Percentiles rank a stretch among this genome's conserved stretches.
Evolutionary conservation across 2,888 invertebrate species (phyloP).

Genomic region (Alcis repandata): DNA sequence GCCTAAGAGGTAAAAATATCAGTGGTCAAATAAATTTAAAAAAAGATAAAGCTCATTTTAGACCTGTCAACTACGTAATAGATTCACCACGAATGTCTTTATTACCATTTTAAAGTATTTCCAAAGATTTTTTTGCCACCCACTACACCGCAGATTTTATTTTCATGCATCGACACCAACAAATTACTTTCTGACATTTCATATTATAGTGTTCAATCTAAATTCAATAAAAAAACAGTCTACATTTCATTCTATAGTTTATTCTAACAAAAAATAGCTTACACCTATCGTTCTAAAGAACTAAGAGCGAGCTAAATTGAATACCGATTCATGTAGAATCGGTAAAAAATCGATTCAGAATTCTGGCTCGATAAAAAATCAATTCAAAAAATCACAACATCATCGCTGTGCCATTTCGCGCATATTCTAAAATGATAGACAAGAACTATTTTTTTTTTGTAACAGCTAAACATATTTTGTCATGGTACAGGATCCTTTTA

Average conservation of each 20-base stretch:
- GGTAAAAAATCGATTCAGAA: constrained; percentile 40
- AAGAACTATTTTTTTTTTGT: constrained; percentile 25
- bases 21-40: too few relatives aligned
- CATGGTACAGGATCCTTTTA: constrained; percentile 61
- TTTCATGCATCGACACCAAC: constrained; percentile 1
- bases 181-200: constrained; percentile 23
- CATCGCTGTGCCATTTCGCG: constrained; percentile 70
- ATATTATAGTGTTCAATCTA: constrained; percentile 18
- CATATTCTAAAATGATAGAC: constrained; percentile 48
- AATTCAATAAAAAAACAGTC: too few relatives aligned
- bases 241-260: constrained; percentile 17
- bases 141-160: background rate
- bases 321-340: constrained; percentile 45
- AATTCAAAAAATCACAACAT: constrained; percentile 56
- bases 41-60: background rate
- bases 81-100: background rate
- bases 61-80: background rate
- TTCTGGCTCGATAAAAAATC: constrained; percentile 41
- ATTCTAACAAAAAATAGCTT: constrained; percentile 23
- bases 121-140: background rate
- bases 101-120: background rate
- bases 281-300: constrained; percentile 25
- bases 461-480: constrained; percentile 51
- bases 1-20: too few relatives aligned
- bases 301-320: constrained; percentile 41